Evolutionary conservation across 2,888 invertebrate species (phyloP).

Genomic region (Malachius bipustulatus): DNA sequence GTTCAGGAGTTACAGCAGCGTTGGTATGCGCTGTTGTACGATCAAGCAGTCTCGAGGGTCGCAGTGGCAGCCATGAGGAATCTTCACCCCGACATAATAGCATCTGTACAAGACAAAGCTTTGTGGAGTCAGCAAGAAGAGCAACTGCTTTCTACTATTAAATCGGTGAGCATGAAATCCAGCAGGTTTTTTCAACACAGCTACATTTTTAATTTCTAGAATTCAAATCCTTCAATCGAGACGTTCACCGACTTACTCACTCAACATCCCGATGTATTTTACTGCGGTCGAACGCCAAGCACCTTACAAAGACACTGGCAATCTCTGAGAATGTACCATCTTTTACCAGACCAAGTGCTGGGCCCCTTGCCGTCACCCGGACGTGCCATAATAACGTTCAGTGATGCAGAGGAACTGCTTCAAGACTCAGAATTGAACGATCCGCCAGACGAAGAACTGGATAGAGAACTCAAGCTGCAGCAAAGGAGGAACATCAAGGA

Average conservation of each 20-base stretch:
- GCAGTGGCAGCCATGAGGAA: constrained; percentile 89
- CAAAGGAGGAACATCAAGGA: constrained; percentile 53
- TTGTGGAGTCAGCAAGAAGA: constrained; percentile 86
- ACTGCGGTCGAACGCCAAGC: constrained; percentile 77
- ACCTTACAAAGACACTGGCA: constrained; percentile 83
- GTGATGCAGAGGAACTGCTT: constrained; percentile 84
- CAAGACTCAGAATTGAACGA: constrained; percentile 75
- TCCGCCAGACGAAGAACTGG: constrained; percentile 67
- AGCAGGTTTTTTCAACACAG: too few species aligned
- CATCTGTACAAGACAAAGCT: constrained; percentile 77
- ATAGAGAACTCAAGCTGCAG: constrained; percentile 61
- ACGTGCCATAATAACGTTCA: constrained; percentile 55
- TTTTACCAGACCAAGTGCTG: constrained; percentile 81
- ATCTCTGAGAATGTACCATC: constrained; percentile 79
- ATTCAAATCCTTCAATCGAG: constrained; percentile 58
- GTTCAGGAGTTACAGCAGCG: constrained; percentile 87
- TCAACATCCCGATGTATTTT: constrained; percentile 75
- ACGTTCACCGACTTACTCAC: constrained; percentile 76
- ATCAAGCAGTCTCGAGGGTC: constrained; percentile 84
- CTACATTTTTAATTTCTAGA: constrained; percentile 47
- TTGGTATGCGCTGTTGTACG: constrained; percentile 93
- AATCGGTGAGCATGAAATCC: constrained; percentile 52
- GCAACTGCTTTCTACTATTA: constrained; percentile 65
- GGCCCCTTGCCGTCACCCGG: constrained; percentile 30
- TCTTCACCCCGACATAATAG: constrained; percentile 81